These are phyloP conservation scores for Valencia hispanica DNA, from an alignment of 2,797 vertebrate species.

Conservation along the genomic window DNA sequence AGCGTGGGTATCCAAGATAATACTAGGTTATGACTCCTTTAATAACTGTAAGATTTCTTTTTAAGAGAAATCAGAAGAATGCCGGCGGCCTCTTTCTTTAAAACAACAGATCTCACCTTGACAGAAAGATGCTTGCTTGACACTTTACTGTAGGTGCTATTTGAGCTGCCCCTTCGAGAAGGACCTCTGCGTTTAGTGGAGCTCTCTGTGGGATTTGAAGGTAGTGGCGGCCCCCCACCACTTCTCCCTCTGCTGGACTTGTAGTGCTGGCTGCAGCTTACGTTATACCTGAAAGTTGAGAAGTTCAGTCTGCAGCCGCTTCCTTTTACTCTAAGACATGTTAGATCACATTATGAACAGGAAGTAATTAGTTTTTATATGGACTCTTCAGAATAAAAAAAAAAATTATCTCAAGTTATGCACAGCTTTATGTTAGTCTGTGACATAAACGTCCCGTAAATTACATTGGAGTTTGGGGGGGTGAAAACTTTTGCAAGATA, in stretches of 20 bases:
- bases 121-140: constrained; percentile 86
- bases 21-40: too few species aligned
- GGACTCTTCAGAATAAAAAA: too few species aligned
- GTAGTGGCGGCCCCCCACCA: constrained; percentile 73
- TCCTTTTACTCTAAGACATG: background rate
- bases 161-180: constrained; percentile 89
- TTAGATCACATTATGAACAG: too few species aligned
- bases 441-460: background rate
- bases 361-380: too few species aligned
- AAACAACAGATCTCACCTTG: constrained; percentile 70
- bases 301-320: background rate
- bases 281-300: constrained; percentile 87
- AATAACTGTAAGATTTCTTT: too few species aligned
- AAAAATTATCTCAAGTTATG: background rate
- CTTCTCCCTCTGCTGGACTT: constrained; percentile 88
- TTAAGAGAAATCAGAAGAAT: too few species aligned
- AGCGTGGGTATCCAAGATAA: too few species aligned
- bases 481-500: background rate
- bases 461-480: background rate
- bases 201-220: constrained; percentile 75
- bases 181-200: constrained; percentile 84
- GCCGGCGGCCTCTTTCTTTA: too few species aligned
- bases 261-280: constrained; percentile 96
- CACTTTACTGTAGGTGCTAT: constrained; percentile 87
- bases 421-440: background rate